A percentile compares a stretch with the other conserved stretches of the same genome.
Evolutionary conservation across 2,113 vertebrate species (phyloP).

Genomic region (Siniperca chuatsi): DNA sequence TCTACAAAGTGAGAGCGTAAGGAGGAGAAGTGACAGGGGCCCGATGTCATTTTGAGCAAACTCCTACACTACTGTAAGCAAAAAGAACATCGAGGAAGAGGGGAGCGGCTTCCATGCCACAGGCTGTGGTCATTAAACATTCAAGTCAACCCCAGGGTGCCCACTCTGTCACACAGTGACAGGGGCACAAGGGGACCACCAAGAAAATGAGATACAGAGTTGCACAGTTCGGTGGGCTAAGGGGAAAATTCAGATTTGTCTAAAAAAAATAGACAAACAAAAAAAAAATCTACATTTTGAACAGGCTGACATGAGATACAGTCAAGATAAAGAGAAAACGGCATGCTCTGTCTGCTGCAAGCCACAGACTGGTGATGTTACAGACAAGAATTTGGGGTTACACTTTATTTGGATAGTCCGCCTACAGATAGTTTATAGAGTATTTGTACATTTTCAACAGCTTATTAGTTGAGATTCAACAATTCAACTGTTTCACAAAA

Average conservation of each 20-base stretch:
- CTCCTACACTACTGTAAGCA: constrained; percentile 71
- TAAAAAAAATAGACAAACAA: constrained; percentile 15
- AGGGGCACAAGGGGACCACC: constrained; percentile 37
- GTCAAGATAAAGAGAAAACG: not conserved
- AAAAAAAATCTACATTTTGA: not conserved
- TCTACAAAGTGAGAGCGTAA: constrained; percentile 56
- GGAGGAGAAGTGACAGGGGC: constrained; percentile 72
- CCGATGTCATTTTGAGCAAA: constrained; percentile 72
- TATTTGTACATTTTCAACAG: no score
- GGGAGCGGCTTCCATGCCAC: constrained; percentile 39
- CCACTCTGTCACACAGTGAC: constrained; percentile 55
- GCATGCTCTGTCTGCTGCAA: not conserved
- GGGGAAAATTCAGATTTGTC: constrained; percentile 12
- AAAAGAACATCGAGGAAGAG: constrained; percentile 69
- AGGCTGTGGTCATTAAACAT: constrained; percentile 75
- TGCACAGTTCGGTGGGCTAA: constrained; percentile 26
- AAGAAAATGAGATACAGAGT: constrained; percentile 46
- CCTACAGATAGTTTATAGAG: no score
- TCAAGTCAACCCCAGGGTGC: constrained; percentile 60
- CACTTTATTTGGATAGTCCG: no score
- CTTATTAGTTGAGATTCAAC: no score
- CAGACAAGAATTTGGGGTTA: not conserved
- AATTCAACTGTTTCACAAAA: no score
- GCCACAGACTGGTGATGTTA: not conserved
- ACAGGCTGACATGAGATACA: not conserved